These are phyloP conservation scores for Coendou prehensilis DNA, from an alignment of 2,797 vertebrate species.

Conservation along the genomic window DNA sequence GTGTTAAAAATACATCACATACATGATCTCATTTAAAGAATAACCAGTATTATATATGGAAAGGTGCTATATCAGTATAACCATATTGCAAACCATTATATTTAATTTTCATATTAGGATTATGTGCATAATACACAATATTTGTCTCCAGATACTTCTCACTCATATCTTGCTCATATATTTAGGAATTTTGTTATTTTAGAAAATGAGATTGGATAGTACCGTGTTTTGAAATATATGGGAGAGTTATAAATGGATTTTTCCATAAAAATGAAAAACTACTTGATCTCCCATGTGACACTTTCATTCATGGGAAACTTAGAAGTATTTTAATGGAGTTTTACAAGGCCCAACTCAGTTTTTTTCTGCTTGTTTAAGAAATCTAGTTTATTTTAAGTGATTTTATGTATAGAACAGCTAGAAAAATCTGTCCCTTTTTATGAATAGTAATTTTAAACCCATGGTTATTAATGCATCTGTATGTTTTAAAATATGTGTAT, in stretches of 20 bases:
- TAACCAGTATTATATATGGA: neutral
- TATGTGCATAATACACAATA: neutral
- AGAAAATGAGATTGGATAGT: neutral
- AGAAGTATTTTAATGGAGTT: conserved; percentile 28
- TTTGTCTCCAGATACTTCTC: conserved; percentile 30
- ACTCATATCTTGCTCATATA: neutral
- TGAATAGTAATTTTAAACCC: neutral
- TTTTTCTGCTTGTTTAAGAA: conserved; percentile 28
- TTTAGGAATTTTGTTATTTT: conserved; percentile 54
- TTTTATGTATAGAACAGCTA: neutral
- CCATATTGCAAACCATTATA: neutral
- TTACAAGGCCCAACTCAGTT: neutral
- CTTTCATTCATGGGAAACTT: conserved; percentile 4
- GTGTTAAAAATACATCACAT: conserved; percentile 19
- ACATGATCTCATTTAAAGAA: neutral
- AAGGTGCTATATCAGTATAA: conserved; percentile 19
- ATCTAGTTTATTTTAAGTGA: conserved; percentile 43
- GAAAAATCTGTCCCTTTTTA: neutral
- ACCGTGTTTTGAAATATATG: conserved; percentile 60
- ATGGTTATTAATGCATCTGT: neutral
- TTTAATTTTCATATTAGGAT: conserved; percentile 28
- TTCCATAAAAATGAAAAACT: conserved; percentile 42
- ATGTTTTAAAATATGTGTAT: neutral
- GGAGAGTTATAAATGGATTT: neutral
- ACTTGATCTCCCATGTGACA: neutral